Evolutionary conservation across 1,140 invertebrate species (phyloP), one percentile per base, ranked within the genome.

Genomic region (Conus ventricosus): DNA sequence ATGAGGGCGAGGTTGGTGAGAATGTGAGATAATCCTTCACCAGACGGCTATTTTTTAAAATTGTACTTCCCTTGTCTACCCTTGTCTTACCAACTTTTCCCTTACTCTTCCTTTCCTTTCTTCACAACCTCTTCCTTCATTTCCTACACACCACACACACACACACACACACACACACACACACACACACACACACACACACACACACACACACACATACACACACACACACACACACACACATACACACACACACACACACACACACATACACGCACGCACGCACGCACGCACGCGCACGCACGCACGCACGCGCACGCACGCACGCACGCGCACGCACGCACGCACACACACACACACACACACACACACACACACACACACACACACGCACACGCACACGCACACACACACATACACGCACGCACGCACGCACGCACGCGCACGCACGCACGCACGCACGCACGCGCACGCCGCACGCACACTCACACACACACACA

Each of bases 361-460:
- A 78, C 75, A 78, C 75, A 78, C 75, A 78, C 75, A 78, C 75
- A 78, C 75, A 78, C 23, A 78, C 75, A 39, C 27, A n/a, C 23
- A 25, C 27, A 25, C 23, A n/a, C 27, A 78, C 27, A 25, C 75
- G 3, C 27, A 78, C 75, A 78, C 23, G 5, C 27, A 78, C 27
- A 78, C 75, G 5, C 23, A 25, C 23, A 78, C 23, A 39, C 27
- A n/a, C 75, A 78, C 23, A 2, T n/a, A 2, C 27, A 78, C 23
- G 3, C 27, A 78, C n/a, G 5, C 10, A 78, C n/a, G 2, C n/a
- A 78, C 27, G 4, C 27, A 78, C 27, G 5, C 60, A 63, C 60
- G 4, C 60, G 4, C 60, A 63, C 60, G 4, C 60, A 63, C 60
- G 4, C 60, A 63, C 60, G 4, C 60, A 63, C 60, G 4, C 60